Evolutionary conservation across 1,140 invertebrate species (phyloP), one percentile per base, ranked within the genome.

Genomic region (Drosophila cardini): DNA sequence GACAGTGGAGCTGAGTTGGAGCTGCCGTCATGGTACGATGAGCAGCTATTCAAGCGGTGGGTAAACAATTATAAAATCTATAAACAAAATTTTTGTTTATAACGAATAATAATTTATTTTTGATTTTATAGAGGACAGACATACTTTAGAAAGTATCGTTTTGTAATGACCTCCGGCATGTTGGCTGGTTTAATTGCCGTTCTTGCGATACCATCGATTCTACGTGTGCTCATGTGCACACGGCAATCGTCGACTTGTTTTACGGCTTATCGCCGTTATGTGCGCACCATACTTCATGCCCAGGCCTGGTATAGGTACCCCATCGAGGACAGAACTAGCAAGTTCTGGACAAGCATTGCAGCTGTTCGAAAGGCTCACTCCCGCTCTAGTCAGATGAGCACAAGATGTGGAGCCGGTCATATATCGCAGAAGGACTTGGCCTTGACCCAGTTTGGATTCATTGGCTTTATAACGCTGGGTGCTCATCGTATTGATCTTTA

Each of bases 371-470:
- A 91, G 38, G 94, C 94, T 11, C 96, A 97, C 78, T 93, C 94
- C 13, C 86, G 93, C 2, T 95, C 94, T 0, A 94, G 93, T 43
- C 91, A 92, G 43, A 93, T 93, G 1, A 92, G 92, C 7, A 90
- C 92, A 8, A 78, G 78, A 8, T 91, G 91, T 16, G 92, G 92
- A 11, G 86, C 86, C 1, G 94, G 94, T 1, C 74, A 76, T 43
- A 89, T 94, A 4, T 94, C 94, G 0, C 97, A 98, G 91, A 94
- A 95, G 67, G 97, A 98, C 73, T 95, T 98, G 94, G 95, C 95
- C 0, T 79, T 98, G 1, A 97, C 97, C 0, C 96, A 96, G 87
- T 97, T 97, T 78, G 96, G 96, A 8, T 98, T 98, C 81, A 95
- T 98, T 74, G 97, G 97, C 1, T 95, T 96, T 53, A 93, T 95